Base-by-base conservation (phyloP, 2,797 vertebrate species). In the Denticeps clupeoides region DNA sequence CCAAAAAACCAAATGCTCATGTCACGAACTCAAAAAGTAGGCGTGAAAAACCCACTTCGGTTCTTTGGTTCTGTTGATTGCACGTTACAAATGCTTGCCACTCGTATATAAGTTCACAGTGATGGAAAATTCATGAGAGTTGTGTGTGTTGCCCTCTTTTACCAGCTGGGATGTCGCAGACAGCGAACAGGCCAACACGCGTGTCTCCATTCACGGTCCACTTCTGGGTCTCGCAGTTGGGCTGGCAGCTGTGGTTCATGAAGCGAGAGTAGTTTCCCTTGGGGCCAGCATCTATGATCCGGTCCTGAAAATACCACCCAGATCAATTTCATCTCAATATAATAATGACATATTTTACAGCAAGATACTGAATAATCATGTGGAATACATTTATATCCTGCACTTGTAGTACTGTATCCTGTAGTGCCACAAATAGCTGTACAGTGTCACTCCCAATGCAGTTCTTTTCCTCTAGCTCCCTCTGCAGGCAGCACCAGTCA, bases 241-340 rank as follows among this genome's bases (percentile, higher is more conserved):
- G 95, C 71, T 99, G 90, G 64, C 95, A 99, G 87, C 95, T 98
- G 83, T 99, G 95, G 64, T 99, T 99, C 95, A 99, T 99, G 66
- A 99, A 99, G 47, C 94, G 85, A 2, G 91, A 98, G 56, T 91
- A 95, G 81, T 99, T 99, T 35, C 95, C 95, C 72, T 99, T 99
- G 15, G 93, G 93, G 10, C 93, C 95, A 0, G 95, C 95, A 2
- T 99, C 95, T 1, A 99, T 98, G 53, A 98, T 94, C 1, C 95
- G 89, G 66, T 99, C 93, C 94, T 97, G 4, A 11, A 19, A 37
- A 9, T 19, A 5, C 2, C 3, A 9, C 8, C 8, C 16, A 19
- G 1, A 18, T 37, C 7, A 15, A 15, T 12, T 16, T 7, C 15
- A 19, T 7, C 7, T 3, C 22, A 3, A 23, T 23, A 23, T 23